Percentiles rank a stretch among this genome's conserved stretches.
phyloP scores from a whole-genome alignment of 2,113 vertebrate species.

The Lagopus leucura region DNA sequence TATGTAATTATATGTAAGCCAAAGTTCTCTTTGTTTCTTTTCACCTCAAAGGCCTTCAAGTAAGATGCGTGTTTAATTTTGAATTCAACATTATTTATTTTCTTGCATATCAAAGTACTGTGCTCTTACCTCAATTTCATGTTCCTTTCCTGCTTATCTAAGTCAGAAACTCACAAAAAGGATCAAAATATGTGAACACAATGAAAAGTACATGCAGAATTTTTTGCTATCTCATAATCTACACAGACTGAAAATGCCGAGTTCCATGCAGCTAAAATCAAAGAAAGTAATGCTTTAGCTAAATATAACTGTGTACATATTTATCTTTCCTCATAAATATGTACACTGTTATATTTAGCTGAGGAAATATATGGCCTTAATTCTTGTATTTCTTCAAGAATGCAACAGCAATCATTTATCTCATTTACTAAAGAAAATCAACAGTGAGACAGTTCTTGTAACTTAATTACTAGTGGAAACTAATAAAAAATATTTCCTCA shows the following conservation, averaged over 20 bases:
- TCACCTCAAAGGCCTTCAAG: background rate
- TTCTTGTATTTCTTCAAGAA: conserved; percentile 12
- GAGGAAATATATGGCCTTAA: conserved; percentile 8
- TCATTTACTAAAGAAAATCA: background rate
- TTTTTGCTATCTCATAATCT: conserved; percentile 39
- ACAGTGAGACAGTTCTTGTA: conserved; percentile 34
- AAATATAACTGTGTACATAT: conserved; percentile 40
- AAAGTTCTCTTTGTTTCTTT: background rate
- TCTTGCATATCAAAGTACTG: background rate
- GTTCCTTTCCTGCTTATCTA: background rate
- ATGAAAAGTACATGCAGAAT: background rate
- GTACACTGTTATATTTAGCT: background rate
- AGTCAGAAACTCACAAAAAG: background rate
- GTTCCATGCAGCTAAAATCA: conserved; percentile 44
- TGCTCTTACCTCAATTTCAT: background rate
- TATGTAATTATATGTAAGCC: background rate
- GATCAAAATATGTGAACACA: background rate
- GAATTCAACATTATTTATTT: background rate
- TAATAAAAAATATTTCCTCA: conserved; percentile 17
- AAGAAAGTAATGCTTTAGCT: conserved; percentile 34
- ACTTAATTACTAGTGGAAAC: conserved; percentile 46
- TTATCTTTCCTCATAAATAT: background rate
- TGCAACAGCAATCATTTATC: background rate
- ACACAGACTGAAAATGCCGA: conserved; percentile 15
- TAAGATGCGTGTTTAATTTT: background rate